phyloP scores from a whole-genome alignment of 2,113 vertebrate species.

The Onychostruthus taczanowskii region DNA sequence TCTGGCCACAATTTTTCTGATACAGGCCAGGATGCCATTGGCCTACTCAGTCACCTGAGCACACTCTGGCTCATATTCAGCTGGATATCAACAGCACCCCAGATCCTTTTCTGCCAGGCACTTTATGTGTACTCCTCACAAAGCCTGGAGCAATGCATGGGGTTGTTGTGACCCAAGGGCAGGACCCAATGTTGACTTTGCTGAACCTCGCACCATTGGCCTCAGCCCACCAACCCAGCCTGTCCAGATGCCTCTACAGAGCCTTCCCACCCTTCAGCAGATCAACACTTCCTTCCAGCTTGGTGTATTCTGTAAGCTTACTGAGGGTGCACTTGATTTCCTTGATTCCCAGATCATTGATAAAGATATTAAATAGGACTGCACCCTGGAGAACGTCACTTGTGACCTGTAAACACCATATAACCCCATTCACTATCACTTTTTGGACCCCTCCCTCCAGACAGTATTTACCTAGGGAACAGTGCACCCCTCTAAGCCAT shows the following conservation, averaged over 20 bases:
- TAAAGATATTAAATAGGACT: background rate
- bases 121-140: background rate
- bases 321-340: background rate
- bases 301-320: background rate
- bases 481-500: background rate
- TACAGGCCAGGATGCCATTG: background rate
- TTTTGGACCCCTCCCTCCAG: background rate
- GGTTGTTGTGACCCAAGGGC: background rate
- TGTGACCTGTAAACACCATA: background rate
- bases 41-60: background rate
- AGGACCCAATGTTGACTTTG: background rate
- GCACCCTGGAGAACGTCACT: background rate
- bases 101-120: background rate
- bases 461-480: background rate
- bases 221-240: background rate
- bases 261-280: background rate
- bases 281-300: background rate
- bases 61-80: background rate
- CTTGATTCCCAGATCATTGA: background rate
- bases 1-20: background rate
- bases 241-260: background rate
- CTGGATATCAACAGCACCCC: background rate
- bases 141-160: background rate
- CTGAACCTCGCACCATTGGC: background rate
- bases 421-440: background rate